These are phyloP conservation scores for Hedya salicella DNA, from an alignment of 2,888 invertebrate genomes.

Conservation along the genomic window DNA sequence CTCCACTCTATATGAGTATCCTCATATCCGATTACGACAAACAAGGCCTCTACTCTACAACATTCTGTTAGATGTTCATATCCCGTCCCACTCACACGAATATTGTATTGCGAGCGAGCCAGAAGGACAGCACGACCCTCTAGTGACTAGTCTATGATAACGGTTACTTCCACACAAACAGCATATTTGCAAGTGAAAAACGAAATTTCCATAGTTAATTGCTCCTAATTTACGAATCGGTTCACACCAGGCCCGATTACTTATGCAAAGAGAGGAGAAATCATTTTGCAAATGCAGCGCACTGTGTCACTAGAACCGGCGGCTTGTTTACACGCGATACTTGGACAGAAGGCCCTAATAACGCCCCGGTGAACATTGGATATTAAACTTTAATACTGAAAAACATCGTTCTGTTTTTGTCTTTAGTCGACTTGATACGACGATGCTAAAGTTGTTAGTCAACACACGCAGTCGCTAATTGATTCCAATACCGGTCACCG, in stretches of 20 bases:
- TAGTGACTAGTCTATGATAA: not conserved
- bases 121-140: too few species aligned
- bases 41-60: too few species aligned
- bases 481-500: slow-evolving; percentile 29
- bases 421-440: not conserved
- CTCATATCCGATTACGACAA: too few species aligned
- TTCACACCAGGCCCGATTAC: not conserved
- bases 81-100: too few species aligned
- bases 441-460: not conserved
- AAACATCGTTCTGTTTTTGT: not conserved
- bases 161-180: slow-evolving; percentile 16
- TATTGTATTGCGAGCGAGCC: too few species aligned
- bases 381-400: not conserved
- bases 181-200: not conserved
- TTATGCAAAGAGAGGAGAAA: not conserved
- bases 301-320: slow-evolving; percentile 13
- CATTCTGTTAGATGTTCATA: too few species aligned
- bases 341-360: not conserved
- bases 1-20: too few species aligned
- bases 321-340: not conserved
- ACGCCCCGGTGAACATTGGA: not conserved
- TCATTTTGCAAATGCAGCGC: slow-evolving; percentile 1
- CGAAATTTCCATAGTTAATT: slow-evolving; percentile 2
- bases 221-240: not conserved
- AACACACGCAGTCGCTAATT: slow-evolving; percentile 27